Base-by-base conservation (phyloP, 2,113 vertebrate genomes). In the Alexandromys fortis region DNA sequence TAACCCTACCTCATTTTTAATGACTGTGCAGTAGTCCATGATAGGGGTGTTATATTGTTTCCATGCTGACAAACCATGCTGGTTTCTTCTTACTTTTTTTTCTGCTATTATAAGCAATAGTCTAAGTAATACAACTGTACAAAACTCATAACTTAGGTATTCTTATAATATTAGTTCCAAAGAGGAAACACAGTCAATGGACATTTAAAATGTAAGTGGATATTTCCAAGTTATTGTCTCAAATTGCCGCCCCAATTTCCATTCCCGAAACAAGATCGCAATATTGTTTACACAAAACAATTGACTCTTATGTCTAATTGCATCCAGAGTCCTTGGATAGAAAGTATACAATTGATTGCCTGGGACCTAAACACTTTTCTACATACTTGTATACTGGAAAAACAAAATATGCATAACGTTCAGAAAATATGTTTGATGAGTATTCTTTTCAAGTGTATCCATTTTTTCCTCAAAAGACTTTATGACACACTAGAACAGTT, bases 371-470 rank as follows among this genome's bases (percentile, higher is more conserved):
- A 61, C 81, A 76, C 12, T 58, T 93, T 86, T 35, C 42, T 67
- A 47, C 5, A 33, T 67, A 77, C 12, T 70, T 88, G 76, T 19
- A 88, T 70, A 68, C 47, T 42, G 10, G 24, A 77, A 77, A 91
- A 88, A 58, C 38, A 82, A 87, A 68, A 58, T 76, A 45, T 81
- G 5, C n/a, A 17, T 68, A 65, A 55, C 26, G 2, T 75, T 91
- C 75, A 88, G 58, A 91, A 88, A 91, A 88, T 86, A 93, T 79
- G 68, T 87, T 58, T 81, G n/a, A 47, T 68, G 10, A 83, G 47
- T 91, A 21, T 86, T 75, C 35, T 28, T 70, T 90, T 47, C 12
- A 13, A 70, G 26, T 17, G 19, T 75, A 47, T 93, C 30, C 35
- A 85, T 68, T 78, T 85, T 76, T 55, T 47, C 19, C 28, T 72